Percentiles rank a stretch among this genome's conserved stretches.
Conservation (phyloP, 2,797 vertebrate species). For the Trichosurus vulpecula region DNA sequence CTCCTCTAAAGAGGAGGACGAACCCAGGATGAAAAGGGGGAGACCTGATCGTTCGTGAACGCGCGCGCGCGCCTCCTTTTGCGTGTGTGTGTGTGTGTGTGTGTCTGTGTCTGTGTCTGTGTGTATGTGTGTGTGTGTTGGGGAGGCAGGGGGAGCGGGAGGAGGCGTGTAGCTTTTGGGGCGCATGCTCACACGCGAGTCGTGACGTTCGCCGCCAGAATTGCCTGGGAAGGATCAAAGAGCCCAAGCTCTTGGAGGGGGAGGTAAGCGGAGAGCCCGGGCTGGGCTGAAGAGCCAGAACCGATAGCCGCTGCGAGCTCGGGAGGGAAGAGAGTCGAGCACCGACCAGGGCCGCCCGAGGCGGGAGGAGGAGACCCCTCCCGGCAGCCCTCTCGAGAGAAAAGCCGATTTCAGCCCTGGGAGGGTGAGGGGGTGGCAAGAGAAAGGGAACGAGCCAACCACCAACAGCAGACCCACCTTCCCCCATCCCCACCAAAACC, state of each 20-base stretch:
- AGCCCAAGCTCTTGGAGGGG: constrained; percentile 73
- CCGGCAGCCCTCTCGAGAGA: neutral
- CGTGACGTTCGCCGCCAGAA: constrained; percentile 84
- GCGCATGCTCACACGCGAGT: constrained; percentile 84
- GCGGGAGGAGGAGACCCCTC: neutral
- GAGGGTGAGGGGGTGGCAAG: neutral
- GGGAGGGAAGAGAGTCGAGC: neutral
- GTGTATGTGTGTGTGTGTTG: neutral
- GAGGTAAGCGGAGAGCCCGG: constrained; percentile 58
- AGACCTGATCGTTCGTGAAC: too few relatives aligned
- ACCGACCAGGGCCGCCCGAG: neutral
- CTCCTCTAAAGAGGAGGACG: neutral
- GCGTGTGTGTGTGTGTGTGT: neutral
- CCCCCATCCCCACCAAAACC: neutral
- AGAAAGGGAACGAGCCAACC: neutral
- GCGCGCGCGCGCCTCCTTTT: neutral
- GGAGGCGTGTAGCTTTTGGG: constrained; percentile 2
- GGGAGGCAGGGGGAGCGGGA: neutral
- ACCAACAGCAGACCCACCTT: neutral
- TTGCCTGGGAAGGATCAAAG: constrained; percentile 41
- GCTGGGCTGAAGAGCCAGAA: constrained; percentile 35
- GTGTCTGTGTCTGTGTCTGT: too few relatives aligned
- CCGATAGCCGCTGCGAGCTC: neutral
- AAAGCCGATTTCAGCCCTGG: neutral
- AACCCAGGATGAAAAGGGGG: neutral